Conservation (phyloP, 1,140 invertebrate genomes). For the Meloidogyne exigua region DNA sequence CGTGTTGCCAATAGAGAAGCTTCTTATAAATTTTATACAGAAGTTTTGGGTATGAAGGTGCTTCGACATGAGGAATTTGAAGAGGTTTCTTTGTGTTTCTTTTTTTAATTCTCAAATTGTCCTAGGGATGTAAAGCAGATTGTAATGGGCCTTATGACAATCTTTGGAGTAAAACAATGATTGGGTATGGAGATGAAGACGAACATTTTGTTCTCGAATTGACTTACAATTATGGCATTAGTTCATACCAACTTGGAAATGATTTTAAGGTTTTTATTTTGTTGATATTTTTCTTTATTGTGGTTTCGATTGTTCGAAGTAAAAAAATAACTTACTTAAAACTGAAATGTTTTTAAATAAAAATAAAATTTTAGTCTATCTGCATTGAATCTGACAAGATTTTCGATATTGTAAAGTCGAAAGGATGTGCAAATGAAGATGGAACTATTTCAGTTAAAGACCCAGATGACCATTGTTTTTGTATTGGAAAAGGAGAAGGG, state of each 20-base stretch:
- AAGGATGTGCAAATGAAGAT: conserved; percentile 21
- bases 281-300: too few relatives aligned
- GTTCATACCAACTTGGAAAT: conserved; percentile 80
- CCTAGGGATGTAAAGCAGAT: conserved; percentile 19
- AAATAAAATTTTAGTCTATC: conserved; percentile 67
- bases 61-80: conserved; percentile 93
- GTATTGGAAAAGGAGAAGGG: conserved; percentile 72
- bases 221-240: conserved; percentile 94
- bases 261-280: conserved; percentile 71
- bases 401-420: conserved; percentile 66
- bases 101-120: conserved; percentile 10
- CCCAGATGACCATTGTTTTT: conserved; percentile 87
- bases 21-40: conserved; percentile 81
- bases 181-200: conserved; percentile 93
- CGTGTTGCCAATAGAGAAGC: conserved; percentile 82
- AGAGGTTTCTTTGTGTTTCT: conserved; percentile 70
- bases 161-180: conserved; percentile 98
- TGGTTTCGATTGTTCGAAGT: too few relatives aligned
- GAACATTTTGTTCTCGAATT: conserved; percentile 91
- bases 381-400: conserved; percentile 78
- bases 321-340: too few relatives aligned
- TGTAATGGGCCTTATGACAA: conserved; percentile 78
- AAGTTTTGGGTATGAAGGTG: conserved; percentile 90
- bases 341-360: background rate
- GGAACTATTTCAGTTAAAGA: conserved; percentile 71